These are phyloP conservation scores for Cryptus armator DNA, from an alignment of 2,888 invertebrate genomes.

Conservation along the genomic window DNA sequence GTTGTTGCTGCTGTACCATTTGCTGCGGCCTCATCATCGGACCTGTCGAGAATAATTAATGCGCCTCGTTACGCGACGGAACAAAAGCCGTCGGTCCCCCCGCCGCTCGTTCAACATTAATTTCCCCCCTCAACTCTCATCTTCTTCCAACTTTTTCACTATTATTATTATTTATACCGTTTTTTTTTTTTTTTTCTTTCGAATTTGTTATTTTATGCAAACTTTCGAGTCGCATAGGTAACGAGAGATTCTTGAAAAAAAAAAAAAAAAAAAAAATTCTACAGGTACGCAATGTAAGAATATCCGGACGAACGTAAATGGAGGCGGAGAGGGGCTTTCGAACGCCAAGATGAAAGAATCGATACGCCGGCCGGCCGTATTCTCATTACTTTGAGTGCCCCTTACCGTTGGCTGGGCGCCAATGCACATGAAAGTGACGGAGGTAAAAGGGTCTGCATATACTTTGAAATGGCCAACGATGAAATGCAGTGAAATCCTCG, in stretches of 20 bases:
- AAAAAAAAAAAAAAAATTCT: conserved; percentile 11
- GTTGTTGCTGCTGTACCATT: conserved; percentile 88
- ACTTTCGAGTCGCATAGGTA: not conserved
- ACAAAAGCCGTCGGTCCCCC: not conserved
- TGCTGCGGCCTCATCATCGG: conserved; percentile 90
- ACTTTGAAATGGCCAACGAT: conserved; percentile 31
- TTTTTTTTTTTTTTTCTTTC: conserved; percentile 14
- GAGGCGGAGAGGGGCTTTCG: conserved; percentile 20
- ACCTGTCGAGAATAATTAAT: conserved; percentile 82
- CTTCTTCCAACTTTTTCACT: not conserved
- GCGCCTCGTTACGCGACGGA: conserved; percentile 39
- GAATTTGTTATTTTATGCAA: not conserved
- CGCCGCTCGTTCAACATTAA: not conserved
- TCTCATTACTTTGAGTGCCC: conserved; percentile 80
- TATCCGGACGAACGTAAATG: not conserved
- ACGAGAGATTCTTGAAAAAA: not conserved
- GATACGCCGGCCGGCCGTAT: conserved; percentile 71
- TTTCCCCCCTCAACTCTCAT: not conserved
- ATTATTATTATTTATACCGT: not conserved
- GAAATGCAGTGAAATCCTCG: conserved; percentile 49
- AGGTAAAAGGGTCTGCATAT: conserved; percentile 42
- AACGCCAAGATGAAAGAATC: conserved; percentile 73
- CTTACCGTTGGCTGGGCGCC: conserved; percentile 74
- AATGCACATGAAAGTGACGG: conserved; percentile 72
- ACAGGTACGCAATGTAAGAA: conserved; percentile 17